Base-by-base conservation (phyloP, 92 coral and sea anemone genomes). In the Porites rus region DNA sequence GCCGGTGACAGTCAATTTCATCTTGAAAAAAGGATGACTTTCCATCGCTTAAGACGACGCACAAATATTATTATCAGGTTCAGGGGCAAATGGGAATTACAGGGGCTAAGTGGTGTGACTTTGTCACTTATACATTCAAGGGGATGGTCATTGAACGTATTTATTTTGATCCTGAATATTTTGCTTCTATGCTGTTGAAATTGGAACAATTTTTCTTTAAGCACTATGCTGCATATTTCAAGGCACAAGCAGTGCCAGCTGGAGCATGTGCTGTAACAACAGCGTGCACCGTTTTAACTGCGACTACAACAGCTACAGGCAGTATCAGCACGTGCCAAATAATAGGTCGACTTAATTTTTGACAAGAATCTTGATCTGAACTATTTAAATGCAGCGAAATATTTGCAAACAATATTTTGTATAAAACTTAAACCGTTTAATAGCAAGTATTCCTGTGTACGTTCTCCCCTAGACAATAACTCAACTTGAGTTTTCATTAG, bases 91-190 rank as follows among this genome's bases (percentile, higher is more conserved):
- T 88, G 70, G 91, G 88, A 3, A 63, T 88, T 21, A 63, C 88
- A n/a, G 84, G 78, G 21, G 59, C 79, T 52, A 88, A 81, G 20
- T 88, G 91, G 84, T 88, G 91, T 81, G 91, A 88, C 70, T 81
- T 88, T 68, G 76, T 88, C 14, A 81, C 52, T 7, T 65, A 88
- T 51, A 88, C 91, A 28, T 75, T 77, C 19, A 78, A 83, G 68
- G 92, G 86, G 9, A 69, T 89, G 92, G 65, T 76, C n/a, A 77
- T 89, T 77, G 81, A 78, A 54, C 80, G 89, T 1, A 89, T 84
- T 58, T 53, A 28, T n/a, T 83, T 83, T 59, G 74, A 78, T 83
- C 21, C 28, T 10, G 75, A 83, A n/a, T 76, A 78, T 66, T 89
- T 75, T 74, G 19, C 69, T 51, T 18, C 12, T 17, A 81, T 88